Evolutionary conservation across 2,888 invertebrate genomes (phyloP).

Genomic region (Aproaerema taeniolella): DNA sequence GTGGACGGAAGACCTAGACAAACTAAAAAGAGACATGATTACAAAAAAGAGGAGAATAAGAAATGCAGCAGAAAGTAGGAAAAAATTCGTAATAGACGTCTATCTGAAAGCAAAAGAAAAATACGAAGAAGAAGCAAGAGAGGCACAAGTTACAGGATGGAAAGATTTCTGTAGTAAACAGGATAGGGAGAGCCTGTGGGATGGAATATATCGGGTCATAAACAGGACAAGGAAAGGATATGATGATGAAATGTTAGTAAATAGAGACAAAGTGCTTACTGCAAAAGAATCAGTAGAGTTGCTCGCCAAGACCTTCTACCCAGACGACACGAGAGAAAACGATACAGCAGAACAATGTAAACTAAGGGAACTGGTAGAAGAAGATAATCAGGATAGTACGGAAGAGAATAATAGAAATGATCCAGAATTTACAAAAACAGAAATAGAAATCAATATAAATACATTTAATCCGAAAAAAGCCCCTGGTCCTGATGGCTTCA

Average conservation of each 20-base stretch:
- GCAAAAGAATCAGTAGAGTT: too few relatives aligned
- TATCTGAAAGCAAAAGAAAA: neutral
- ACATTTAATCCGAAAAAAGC: slow-evolving; percentile 8
- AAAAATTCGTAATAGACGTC: neutral
- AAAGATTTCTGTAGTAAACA: neutral
- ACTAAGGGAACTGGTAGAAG: neutral
- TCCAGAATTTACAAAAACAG: neutral
- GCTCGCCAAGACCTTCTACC: too few relatives aligned
- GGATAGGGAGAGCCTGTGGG: neutral
- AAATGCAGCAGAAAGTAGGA: too few relatives aligned
- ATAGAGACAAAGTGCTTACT: neutral
- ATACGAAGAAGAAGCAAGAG: neutral
- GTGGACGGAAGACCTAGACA: too few relatives aligned
- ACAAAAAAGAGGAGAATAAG: too few relatives aligned
- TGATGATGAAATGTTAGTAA: neutral
- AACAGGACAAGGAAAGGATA: neutral
- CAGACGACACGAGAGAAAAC: neutral
- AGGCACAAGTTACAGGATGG: neutral
- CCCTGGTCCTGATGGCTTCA: slow-evolving; percentile 10
- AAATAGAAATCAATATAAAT: neutral
- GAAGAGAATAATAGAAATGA: too few relatives aligned
- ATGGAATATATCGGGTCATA: too few relatives aligned
- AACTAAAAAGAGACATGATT: too few relatives aligned
- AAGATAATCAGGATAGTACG: neutral
- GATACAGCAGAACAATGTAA: neutral